These are phyloP conservation scores for Cryptotis parvus DNA, from an alignment of 2,113 vertebrate genomes.

Conservation along the genomic window DNA sequence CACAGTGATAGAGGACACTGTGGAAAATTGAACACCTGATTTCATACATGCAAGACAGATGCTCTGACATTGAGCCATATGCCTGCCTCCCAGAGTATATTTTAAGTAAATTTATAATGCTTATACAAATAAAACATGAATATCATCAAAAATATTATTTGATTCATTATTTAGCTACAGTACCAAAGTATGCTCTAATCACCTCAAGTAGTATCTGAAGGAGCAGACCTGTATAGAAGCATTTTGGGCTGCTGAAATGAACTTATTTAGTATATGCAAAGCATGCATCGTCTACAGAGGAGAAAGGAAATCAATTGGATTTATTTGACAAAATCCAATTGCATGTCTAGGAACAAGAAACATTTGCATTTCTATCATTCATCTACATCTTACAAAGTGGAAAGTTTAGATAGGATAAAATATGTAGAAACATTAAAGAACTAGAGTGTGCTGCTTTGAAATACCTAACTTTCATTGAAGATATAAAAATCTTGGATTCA, in stretches of 20 bases:
- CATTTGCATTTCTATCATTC: conserved; percentile 47
- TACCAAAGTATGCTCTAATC: not conserved
- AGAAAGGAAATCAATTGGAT: conserved; percentile 62
- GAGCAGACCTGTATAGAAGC: not conserved
- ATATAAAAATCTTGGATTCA: not conserved
- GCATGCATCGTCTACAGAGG: not conserved
- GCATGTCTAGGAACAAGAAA: conserved; percentile 41
- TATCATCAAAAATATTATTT: not conserved
- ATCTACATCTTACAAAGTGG: not conserved
- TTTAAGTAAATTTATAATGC: not conserved
- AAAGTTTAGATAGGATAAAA: not conserved
- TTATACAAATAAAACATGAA: not conserved
- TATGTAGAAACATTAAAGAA: not conserved
- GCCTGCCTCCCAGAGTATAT: no score
- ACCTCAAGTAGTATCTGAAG: not conserved
- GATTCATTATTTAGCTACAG: not conserved
- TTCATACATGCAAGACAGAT: no score
- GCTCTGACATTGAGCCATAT: no score
- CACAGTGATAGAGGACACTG: no score
- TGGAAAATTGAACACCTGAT: no score
- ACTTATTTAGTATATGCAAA: conserved; percentile 13
- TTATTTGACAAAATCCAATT: conserved; percentile 62
- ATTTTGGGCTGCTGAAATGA: conserved; percentile 4
- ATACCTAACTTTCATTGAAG: not conserved
- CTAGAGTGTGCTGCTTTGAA: not conserved